Evolutionary conservation across 2,888 invertebrate genomes (phyloP), one percentile per base, ranked within the genome.

Genomic region (Euzetes globulus): DNA sequence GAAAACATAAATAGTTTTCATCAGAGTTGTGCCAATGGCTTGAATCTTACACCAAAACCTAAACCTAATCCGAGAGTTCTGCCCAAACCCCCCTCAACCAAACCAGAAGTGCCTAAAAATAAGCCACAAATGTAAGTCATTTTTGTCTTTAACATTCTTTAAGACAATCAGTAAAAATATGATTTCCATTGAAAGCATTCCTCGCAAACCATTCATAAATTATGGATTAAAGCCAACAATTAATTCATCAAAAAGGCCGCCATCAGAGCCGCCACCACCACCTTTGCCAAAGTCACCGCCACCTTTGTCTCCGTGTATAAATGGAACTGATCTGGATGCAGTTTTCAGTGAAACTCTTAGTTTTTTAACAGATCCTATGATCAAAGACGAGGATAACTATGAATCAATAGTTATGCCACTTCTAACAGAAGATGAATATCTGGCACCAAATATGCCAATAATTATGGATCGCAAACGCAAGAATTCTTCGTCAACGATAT

Each of bases 221-320:
- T 37, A 68, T 68, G 22, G n/a, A 3, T 33, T 13, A 13, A 68
- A 68, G 22, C 17, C 68, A 22, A 15, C n/a, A 37, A 11, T 3
- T 27, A 58, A 58, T 58, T 6, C 5, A 9, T 9, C 74, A 15
- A 76, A 78, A 73, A 76, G 78, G 52, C 78, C 78, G 19, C 77
- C 77, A 19, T 76, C 76, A 37, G 77, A 78, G 29, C 78, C 78
- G 17, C 78, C 78, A 27, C 78, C 78, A 52, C 78, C 78, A 13
- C 78, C 78, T 60, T 41, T 78, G 47, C 70, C 76, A 13, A 74
- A 70, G 41, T 29, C 25, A 7, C 74, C 71, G 17, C 74, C 74
- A 17, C 74, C 74, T 3, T n/a, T 25, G 13, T 68, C 45, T 11
- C 68, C 37, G 9, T 17, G 5, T 22, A 22, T 41, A 19, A 22